Percentiles rank a stretch among this genome's conserved stretches.
Evolutionary conservation across 2,888 invertebrate species (phyloP).

Genomic region (Ceramica pisi): DNA sequence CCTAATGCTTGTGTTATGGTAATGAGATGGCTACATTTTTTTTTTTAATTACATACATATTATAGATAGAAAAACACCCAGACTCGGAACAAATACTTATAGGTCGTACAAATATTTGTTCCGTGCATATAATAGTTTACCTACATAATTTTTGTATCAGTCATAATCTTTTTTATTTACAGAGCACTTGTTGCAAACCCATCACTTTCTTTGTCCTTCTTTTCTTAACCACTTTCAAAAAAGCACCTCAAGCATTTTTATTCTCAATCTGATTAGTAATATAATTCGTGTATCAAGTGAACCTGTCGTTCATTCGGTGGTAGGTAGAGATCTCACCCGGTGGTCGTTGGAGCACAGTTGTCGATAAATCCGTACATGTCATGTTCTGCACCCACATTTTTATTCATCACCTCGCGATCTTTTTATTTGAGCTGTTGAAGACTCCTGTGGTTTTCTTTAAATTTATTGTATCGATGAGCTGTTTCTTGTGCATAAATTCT

Average conservation of each 20-base stretch:
- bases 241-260: neutral
- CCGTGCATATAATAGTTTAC: no score
- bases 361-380: conserved; percentile 57
- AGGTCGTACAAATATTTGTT: no score
- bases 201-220: neutral
- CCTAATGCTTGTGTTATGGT: no score
- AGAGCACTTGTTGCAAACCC: neutral
- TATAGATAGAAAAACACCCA: no score
- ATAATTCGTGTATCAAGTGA: conserved; percentile 4
- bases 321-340: conserved; percentile 65
- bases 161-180: neutral
- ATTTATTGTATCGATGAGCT: conserved; percentile 56
- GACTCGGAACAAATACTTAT: no score
- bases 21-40: no score
- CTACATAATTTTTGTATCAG: neutral
- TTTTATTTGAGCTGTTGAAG: conserved; percentile 59
- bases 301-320: conserved; percentile 21
- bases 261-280: conserved; percentile 3
- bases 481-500: conserved; percentile 51
- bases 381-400: conserved; percentile 65
- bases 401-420: conserved; percentile 59
- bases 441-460: conserved; percentile 51
- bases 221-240: conserved; percentile 2
- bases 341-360: conserved; percentile 68
- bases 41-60: no score